These are phyloP conservation scores for Pomatorhinus ruficollis DNA, from an alignment of 2,113 vertebrate species.

Conservation along the genomic window DNA sequence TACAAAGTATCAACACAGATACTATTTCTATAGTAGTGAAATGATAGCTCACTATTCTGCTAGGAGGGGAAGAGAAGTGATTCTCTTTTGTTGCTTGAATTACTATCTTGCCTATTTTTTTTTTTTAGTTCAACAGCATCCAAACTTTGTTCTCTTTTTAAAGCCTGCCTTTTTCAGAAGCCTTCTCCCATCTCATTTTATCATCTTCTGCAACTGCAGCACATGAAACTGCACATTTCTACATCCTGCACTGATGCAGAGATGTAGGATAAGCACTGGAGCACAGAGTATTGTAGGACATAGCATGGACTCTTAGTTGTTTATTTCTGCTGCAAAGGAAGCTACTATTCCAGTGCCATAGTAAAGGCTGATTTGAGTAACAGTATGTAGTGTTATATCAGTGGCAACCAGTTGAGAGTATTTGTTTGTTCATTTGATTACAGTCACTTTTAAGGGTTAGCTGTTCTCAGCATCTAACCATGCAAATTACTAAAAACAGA, in stretches of 20 bases:
- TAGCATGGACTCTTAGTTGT: not conserved
- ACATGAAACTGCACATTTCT: not conserved
- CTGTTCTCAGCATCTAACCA: not conserved
- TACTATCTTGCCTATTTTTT: not conserved
- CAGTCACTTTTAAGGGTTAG: not conserved
- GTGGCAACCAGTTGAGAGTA: not conserved
- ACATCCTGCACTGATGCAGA: not conserved
- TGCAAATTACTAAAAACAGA: not conserved
- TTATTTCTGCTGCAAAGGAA: not conserved
- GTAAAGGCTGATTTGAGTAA: not conserved
- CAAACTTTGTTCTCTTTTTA: not conserved
- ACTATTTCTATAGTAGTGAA: not conserved
- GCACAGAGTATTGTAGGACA: not conserved
- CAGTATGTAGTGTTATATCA: not conserved
- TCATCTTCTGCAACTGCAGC: not conserved
- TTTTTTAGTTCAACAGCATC: not conserved
- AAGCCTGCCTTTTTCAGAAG: not conserved
- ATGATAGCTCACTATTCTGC: not conserved
- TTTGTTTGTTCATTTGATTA: not conserved
- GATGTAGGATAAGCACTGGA: not conserved
- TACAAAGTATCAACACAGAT: rapidly evolving
- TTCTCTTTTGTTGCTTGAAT: not conserved
- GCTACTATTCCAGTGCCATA: not conserved
- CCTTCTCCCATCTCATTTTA: not conserved
- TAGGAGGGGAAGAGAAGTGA: not conserved